These are phyloP conservation scores for Megaptera novaeangliae DNA, from an alignment of 2,113 vertebrate species.

Conservation along the genomic window DNA sequence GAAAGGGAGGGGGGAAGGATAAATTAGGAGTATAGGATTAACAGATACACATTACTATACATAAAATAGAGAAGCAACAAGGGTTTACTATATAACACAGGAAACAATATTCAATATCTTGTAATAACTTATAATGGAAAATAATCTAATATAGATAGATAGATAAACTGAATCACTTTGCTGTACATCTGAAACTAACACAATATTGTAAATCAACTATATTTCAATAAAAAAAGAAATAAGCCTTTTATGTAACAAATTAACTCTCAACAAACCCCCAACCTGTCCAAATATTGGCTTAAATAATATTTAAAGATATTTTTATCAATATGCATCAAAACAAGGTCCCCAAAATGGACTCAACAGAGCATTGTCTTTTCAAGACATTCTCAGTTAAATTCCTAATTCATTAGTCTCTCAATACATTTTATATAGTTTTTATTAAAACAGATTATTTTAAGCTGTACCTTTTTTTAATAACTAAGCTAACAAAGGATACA, in stretches of 20 bases:
- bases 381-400: neutral
- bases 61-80: neutral
- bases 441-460: neutral
- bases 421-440: neutral
- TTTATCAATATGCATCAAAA: neutral
- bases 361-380: neutral
- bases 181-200: neutral
- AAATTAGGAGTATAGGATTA: neutral
- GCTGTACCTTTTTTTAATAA: neutral
- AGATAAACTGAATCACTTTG: neutral
- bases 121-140: neutral
- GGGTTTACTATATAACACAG: neutral
- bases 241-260: neutral
- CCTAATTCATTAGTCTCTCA: neutral
- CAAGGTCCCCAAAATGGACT: neutral
- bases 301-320: neutral
- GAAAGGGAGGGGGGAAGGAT: accelerated
- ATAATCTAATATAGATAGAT: neutral
- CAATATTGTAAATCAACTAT: neutral
- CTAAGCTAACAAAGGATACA: neutral
- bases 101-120: neutral
- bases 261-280: neutral
- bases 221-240: neutral
- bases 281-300: neutral
- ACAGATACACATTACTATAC: neutral